Conservation (phyloP, 92 coral and sea anemone species). For the Parazoanthus darwini region DNA sequence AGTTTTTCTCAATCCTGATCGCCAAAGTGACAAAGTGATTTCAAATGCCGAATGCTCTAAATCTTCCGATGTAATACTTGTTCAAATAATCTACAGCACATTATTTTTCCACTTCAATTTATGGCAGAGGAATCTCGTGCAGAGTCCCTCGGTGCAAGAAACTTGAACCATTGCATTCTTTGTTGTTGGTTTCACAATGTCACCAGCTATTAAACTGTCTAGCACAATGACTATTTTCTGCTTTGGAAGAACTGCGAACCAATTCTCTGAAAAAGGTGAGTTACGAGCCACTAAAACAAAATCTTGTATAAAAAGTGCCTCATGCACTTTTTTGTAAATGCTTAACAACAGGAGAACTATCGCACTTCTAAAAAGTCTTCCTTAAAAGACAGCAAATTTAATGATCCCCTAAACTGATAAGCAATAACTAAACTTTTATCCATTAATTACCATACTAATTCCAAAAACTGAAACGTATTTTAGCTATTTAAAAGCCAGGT, state of each 20-base stretch:
- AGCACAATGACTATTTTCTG: slow-evolving; percentile 38
- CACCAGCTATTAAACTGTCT: slow-evolving; percentile 44
- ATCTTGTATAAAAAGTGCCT: slow-evolving; percentile 28
- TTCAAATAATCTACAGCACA: slow-evolving; percentile 51
- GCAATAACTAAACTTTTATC: too few species aligned
- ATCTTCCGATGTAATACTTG: not conserved
- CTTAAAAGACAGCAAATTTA: too few species aligned
- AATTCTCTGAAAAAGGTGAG: slow-evolving; percentile 39
- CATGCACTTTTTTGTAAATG: slow-evolving; percentile 4
- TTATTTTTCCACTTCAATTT: slow-evolving; percentile 38
- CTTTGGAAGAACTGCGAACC: slow-evolving; percentile 52
- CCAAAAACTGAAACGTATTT: too few species aligned
- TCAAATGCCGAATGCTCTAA: too few species aligned
- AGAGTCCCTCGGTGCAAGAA: not conserved
- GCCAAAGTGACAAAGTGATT: too few species aligned
- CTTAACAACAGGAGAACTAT: slow-evolving; percentile 7
- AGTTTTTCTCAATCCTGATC: too few species aligned
- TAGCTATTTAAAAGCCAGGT: too few species aligned
- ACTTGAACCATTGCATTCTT: slow-evolving; percentile 33
- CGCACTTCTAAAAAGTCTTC: slow-evolving; percentile 47
- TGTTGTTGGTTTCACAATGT: slow-evolving; percentile 46
- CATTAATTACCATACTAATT: too few species aligned
- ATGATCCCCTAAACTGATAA: too few species aligned
- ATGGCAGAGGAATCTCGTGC: slow-evolving; percentile 39
- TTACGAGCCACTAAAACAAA: slow-evolving; percentile 48